Conservation (phyloP, 1,140 invertebrate species). For the Protaetia brevitarsis region DNA sequence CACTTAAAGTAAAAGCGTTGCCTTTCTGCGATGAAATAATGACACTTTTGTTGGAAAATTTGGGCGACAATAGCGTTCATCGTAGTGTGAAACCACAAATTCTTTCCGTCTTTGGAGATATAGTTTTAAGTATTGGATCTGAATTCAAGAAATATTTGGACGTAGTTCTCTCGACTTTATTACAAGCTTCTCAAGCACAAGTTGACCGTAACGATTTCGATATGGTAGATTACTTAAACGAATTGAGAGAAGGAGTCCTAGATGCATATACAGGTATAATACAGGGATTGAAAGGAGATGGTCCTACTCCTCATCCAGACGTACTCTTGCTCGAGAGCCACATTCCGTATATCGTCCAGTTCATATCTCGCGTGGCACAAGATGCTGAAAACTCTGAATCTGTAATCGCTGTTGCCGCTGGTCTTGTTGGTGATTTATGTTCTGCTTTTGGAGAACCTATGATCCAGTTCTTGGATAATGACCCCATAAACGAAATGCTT, state of each 20-base stretch:
- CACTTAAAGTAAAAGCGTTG: constrained; percentile 78
- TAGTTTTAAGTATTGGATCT: constrained; percentile 87
- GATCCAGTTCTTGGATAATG: constrained; percentile 79
- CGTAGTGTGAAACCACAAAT: constrained; percentile 94
- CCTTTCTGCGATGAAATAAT: constrained; percentile 97
- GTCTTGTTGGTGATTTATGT: constrained; percentile 87
- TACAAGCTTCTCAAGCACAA: constrained; percentile 88
- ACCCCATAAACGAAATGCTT: constrained; percentile 79
- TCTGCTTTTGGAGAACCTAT: constrained; percentile 83
- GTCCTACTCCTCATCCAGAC: constrained; percentile 64
- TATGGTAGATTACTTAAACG: constrained; percentile 93
- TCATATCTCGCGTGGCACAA: constrained; percentile 74
- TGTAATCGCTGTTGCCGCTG: constrained; percentile 80
- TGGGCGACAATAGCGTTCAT: constrained; percentile 83
- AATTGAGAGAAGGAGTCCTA: constrained; percentile 90
- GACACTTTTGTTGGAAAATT: constrained; percentile 82
- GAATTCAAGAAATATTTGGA: constrained; percentile 93
- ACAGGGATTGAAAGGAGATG: constrained; percentile 87
- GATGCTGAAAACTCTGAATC: constrained; percentile 86
- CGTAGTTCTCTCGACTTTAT: constrained; percentile 83
- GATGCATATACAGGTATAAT: constrained; percentile 97
- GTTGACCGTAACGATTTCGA: constrained; percentile 90
- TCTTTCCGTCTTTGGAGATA: constrained; percentile 92
- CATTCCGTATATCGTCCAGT: constrained; percentile 84
- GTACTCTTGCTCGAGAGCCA: constrained; percentile 78